Conservation (phyloP, 2,113 vertebrate genomes). For the Lycocorax pyrrhopterus region DNA sequence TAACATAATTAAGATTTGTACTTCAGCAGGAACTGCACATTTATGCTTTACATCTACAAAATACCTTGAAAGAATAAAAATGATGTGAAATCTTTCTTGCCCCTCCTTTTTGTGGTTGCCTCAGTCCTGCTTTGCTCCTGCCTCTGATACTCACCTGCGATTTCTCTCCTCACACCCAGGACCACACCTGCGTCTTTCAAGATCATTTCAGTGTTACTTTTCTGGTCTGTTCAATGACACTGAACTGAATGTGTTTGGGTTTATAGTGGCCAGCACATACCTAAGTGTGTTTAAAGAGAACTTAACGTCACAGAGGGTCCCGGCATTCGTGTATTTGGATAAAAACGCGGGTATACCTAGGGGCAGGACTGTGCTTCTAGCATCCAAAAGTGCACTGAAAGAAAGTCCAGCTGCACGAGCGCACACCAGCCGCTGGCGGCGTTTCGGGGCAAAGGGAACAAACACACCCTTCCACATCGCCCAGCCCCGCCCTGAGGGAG, state of each 20-base stretch:
- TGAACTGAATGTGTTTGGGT: background rate
- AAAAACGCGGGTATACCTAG: accelerated
- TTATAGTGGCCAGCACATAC: background rate
- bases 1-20: background rate
- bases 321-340: background rate
- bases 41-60: background rate
- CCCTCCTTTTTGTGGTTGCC: background rate
- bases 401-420: accelerated
- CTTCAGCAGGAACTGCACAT: background rate
- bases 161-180: background rate
- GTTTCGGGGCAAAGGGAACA: accelerated
- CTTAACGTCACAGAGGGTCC: background rate
- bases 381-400: accelerated
- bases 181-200: too few relatives aligned
- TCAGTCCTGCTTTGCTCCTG: background rate
- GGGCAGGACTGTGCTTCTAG: background rate
- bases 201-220: background rate
- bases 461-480: accelerated
- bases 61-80: background rate
- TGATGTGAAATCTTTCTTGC: accelerated
- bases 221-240: background rate
- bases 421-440: accelerated
- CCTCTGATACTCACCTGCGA: background rate
- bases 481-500: background rate
- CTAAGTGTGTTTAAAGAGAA: background rate